Percentiles rank a stretch among this genome's conserved stretches.
These are phyloP conservation scores for Danionella dracula DNA, from an alignment of 2,797 vertebrate species.

Conservation along the genomic window DNA sequence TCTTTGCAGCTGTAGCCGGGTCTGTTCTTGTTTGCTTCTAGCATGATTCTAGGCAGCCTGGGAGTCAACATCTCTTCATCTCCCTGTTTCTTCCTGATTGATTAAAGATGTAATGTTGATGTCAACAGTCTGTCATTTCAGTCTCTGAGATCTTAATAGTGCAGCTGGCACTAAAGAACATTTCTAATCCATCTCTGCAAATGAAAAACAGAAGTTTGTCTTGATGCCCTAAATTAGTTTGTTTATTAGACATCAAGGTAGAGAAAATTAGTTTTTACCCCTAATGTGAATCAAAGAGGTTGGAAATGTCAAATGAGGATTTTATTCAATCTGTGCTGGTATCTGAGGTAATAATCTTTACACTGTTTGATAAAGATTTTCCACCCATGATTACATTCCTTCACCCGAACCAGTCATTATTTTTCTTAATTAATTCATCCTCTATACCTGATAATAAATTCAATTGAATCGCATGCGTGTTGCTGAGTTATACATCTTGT, in stretches of 20 bases:
- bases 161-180: slow-evolving; percentile 15
- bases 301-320: neutral
- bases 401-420: too few species aligned
- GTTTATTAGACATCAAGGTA: neutral
- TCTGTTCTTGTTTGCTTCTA: slow-evolving; percentile 23
- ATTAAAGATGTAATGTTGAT: slow-evolving; percentile 29
- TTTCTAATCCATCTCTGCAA: slow-evolving; percentile 21
- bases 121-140: slow-evolving; percentile 26
- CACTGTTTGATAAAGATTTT: too few species aligned
- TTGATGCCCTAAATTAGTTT: slow-evolving; percentile 12
- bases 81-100: slow-evolving; percentile 16
- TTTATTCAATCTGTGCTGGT: too few species aligned
- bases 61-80: slow-evolving; percentile 4
- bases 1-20: slow-evolving; percentile 33
- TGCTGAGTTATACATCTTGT: too few species aligned
- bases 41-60: slow-evolving; percentile 19
- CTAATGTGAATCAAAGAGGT: neutral
- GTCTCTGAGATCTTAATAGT: slow-evolving; percentile 20
- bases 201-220: neutral
- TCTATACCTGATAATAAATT: too few species aligned
- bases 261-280: neutral
- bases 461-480: too few species aligned
- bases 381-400: too few species aligned
- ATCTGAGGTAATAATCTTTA: too few species aligned
- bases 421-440: too few species aligned